Percentiles rank a stretch among this genome's conserved stretches.
Evolutionary conservation across 2,113 vertebrate genomes (phyloP).

Genomic region (Gymnorhina tibicen): DNA sequence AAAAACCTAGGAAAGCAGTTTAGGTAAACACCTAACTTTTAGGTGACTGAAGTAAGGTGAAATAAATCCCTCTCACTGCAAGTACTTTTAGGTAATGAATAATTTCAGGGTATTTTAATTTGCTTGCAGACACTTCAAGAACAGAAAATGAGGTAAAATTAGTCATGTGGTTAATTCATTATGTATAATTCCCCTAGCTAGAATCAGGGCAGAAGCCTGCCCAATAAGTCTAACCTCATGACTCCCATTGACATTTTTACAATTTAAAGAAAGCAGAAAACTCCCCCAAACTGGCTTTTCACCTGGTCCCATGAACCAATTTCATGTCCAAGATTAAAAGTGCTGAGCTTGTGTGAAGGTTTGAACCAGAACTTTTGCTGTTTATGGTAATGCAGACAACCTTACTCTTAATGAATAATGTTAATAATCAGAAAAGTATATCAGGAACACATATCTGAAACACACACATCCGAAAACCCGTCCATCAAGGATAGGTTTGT

Average conservation of each 20-base stretch:
- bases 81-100: slow-evolving; percentile 32
- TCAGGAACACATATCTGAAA: not conserved
- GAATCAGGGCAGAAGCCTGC: slow-evolving; percentile 36
- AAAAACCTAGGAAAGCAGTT: not conserved
- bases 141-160: slow-evolving; percentile 60
- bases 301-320: not conserved
- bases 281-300: slow-evolving; percentile 6
- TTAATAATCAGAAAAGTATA: slow-evolving; percentile 19
- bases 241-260: slow-evolving; percentile 44
- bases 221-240: slow-evolving; percentile 45
- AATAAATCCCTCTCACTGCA: not conserved
- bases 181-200: slow-evolving; percentile 54
- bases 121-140: slow-evolving; percentile 51
- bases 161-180: slow-evolving; percentile 66
- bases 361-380: slow-evolving; percentile 18
- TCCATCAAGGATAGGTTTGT: not conserved
- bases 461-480: not conserved
- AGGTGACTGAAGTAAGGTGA: not conserved
- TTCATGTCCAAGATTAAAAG: slow-evolving; percentile 10
- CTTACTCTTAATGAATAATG: slow-evolving; percentile 23
- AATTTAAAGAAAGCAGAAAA: slow-evolving; percentile 44
- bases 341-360: not conserved
- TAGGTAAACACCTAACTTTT: not conserved
- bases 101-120: slow-evolving; percentile 50
- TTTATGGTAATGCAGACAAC: slow-evolving; percentile 7